Percentiles rank a stretch among this genome's conserved stretches.
Evolutionary conservation across 2,113 vertebrate species (phyloP).

Genomic region (Camelus bactrianus): DNA sequence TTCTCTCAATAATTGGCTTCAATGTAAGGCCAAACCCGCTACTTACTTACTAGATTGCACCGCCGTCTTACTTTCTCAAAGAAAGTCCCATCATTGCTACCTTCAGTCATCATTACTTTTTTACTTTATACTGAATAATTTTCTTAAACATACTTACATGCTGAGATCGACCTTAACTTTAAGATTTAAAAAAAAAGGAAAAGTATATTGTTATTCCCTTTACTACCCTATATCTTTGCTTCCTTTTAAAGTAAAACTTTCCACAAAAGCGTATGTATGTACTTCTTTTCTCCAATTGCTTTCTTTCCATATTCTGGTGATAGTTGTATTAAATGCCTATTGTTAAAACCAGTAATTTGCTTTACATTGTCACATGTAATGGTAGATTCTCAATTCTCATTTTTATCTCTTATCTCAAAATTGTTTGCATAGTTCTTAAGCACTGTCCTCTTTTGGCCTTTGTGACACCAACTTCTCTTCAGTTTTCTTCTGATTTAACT

Average conservation of each 20-base stretch:
- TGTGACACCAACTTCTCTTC: neutral
- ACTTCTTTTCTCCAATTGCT: neutral
- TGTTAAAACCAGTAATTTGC: neutral
- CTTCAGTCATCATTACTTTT: neutral
- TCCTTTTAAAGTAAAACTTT: neutral
- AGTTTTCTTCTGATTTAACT: neutral
- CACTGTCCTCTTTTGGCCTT: neutral
- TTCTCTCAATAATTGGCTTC: neutral
- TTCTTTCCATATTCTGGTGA: neutral
- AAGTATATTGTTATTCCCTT: neutral
- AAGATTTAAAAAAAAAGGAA: neutral
- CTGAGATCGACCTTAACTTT: neutral
- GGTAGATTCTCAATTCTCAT: neutral
- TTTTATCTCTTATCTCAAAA: neutral
- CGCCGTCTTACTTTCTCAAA: neutral
- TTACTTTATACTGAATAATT: neutral
- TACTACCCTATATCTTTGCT: neutral
- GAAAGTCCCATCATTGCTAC: neutral
- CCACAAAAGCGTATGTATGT: neutral
- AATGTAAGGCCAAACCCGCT: neutral
- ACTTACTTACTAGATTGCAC: neutral
- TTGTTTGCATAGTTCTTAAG: neutral
- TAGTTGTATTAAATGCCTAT: neutral
- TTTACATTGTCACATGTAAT: neutral
- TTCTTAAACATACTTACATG: neutral